phyloP scores from a whole-genome alignment of 2,888 invertebrate genomes.

The Mamestra brassicae region DNA sequence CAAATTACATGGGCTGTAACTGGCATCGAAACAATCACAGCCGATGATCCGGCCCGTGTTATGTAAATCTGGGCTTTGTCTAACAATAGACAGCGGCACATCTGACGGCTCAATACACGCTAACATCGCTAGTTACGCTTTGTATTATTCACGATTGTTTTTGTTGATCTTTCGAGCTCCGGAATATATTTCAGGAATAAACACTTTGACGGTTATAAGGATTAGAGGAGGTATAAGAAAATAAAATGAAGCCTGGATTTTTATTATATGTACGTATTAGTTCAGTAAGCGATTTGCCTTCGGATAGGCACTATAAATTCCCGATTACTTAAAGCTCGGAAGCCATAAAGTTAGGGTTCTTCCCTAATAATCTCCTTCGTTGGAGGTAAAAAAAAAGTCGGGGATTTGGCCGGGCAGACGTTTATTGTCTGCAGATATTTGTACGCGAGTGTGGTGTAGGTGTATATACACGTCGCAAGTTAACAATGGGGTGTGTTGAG shows the following conservation, averaged over 20 bases:
- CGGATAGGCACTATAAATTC: slow-evolving; percentile 52
- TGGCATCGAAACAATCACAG: slow-evolving; percentile 87
- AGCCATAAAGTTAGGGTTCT: slow-evolving; percentile 45
- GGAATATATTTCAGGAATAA: slow-evolving; percentile 34
- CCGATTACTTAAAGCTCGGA: slow-evolving; percentile 51
- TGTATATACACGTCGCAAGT: slow-evolving; percentile 60
- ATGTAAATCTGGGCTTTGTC: slow-evolving; percentile 88
- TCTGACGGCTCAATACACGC: slow-evolving; percentile 75
- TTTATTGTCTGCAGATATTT: slow-evolving; percentile 55
- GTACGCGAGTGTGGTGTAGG: slow-evolving; percentile 48
- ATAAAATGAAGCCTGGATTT: slow-evolving; percentile 36
- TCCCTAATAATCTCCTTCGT: slow-evolving; percentile 35
- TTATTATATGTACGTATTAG: slow-evolving; percentile 37
- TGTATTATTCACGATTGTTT: slow-evolving; percentile 74
- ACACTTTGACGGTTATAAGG: slow-evolving; percentile 13
- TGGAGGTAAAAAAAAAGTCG: slow-evolving; percentile 32
- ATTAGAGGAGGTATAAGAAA: slow-evolving; percentile 24
- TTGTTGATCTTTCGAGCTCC: slow-evolving; percentile 63
- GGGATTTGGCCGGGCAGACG: slow-evolving; percentile 39
- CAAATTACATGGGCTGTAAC: slow-evolving; percentile 87
- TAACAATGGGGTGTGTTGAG: slow-evolving; percentile 76
- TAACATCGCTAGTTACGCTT: slow-evolving; percentile 72
- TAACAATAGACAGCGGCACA: slow-evolving; percentile 82
- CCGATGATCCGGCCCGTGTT: slow-evolving; percentile 86
- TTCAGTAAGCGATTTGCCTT: slow-evolving; percentile 40